phyloP scores from a whole-genome alignment of 2,888 invertebrate genomes.

The Caenorhabditis doughertyi region DNA sequence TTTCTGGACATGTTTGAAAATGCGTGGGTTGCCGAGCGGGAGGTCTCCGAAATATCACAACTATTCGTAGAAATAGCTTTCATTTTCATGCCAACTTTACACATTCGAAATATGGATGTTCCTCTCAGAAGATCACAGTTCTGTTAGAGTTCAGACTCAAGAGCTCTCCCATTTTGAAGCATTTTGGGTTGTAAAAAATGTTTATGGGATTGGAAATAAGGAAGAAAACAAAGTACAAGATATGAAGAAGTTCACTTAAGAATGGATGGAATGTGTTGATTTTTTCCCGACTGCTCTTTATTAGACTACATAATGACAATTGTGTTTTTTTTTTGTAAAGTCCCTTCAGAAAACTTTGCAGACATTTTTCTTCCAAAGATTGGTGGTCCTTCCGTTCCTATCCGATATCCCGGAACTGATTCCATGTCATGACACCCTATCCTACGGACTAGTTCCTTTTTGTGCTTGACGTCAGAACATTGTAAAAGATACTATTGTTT shows the following conservation, averaged over 20 bases:
- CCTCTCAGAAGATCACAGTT: conserved; percentile 3
- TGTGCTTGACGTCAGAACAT: conserved; percentile 33
- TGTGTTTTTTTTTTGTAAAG: neutral
- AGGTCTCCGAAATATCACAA: conserved; percentile 29
- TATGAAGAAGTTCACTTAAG: conserved; percentile 11
- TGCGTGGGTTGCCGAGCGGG: conserved; percentile 44
- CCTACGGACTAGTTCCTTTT: conserved; percentile 12
- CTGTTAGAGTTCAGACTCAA: neutral
- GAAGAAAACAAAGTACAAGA: neutral
- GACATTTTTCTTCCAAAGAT: neutral
- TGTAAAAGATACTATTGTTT: conserved; percentile 13
- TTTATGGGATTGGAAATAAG: conserved; percentile 9
- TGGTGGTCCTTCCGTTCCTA: conserved; percentile 1
- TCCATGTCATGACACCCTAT: conserved; percentile 18
- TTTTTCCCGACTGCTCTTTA: neutral
- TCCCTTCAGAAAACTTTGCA: neutral
- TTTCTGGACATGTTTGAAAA: conserved; percentile 16
- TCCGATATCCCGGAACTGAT: conserved; percentile 18
- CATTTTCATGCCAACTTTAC: conserved; percentile 9
- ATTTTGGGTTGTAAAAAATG: neutral
- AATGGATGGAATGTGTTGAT: conserved; percentile 10
- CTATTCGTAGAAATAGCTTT: conserved; percentile 19
- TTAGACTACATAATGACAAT: too few relatives aligned
- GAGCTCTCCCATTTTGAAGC: neutral
- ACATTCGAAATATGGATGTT: conserved; percentile 2